phyloP scores from a whole-genome alignment of 2,888 invertebrate genomes.

The Tetropium fuscum region DNA sequence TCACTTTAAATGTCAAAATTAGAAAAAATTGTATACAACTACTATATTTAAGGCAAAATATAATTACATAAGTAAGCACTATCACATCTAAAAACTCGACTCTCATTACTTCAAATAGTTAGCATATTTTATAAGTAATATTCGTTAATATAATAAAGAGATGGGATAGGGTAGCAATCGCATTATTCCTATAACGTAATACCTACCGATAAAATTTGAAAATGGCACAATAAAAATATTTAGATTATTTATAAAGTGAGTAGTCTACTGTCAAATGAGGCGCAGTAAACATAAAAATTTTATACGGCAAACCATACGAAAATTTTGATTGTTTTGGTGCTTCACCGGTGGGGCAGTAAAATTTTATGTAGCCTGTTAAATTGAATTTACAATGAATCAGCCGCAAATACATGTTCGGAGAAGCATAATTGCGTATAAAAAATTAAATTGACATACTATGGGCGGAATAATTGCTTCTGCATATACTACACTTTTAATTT shows the following conservation, averaged over 20 bases:
- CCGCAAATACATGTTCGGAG: neutral
- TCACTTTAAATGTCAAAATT: no score
- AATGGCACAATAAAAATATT: slow-evolving; percentile 5
- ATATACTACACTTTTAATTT: no score
- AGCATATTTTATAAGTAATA: slow-evolving; percentile 2
- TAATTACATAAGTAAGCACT: no score
- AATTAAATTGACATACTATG: neutral
- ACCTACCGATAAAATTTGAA: slow-evolving; percentile 6
- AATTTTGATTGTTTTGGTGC: slow-evolving; percentile 18
- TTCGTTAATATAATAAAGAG: neutral
- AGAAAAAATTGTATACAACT: no score
- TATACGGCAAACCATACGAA: slow-evolving; percentile 9
- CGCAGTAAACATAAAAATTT: slow-evolving; percentile 22
- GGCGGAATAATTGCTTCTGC: neutral
- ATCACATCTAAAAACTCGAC: no score
- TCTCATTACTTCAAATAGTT: no score
- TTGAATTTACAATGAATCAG: slow-evolving; percentile 22
- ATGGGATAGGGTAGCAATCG: neutral
- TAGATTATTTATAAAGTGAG: slow-evolving; percentile 14
- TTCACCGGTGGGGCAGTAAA: slow-evolving; percentile 2
- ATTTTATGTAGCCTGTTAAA: slow-evolving; percentile 13
- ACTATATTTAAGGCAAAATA: no score
- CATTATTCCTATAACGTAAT: neutral
- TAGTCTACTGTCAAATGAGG: slow-evolving; percentile 21
- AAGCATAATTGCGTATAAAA: neutral